Percentiles rank a stretch among this genome's conserved stretches.
These are phyloP conservation scores for Dichetophora obliterata DNA, from an alignment of 2,888 invertebrate genomes.

Conservation along the genomic window DNA sequence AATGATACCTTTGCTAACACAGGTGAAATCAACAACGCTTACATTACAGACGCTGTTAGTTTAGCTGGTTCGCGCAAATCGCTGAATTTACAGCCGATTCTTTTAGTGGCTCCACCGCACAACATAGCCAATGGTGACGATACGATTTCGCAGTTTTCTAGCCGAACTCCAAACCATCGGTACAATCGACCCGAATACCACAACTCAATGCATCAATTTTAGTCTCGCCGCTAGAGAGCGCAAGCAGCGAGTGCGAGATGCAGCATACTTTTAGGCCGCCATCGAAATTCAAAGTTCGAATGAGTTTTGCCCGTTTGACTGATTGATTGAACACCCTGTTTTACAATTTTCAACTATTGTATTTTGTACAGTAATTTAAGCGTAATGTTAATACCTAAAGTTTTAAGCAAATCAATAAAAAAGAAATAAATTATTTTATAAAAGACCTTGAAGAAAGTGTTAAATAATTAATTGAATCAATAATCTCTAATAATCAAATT, in stretches of 20 bases:
- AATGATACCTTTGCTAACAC: constrained; percentile 4
- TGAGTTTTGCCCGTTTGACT: constrained; percentile 2
- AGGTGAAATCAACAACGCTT: constrained; percentile 92
- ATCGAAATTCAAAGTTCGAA: not conserved
- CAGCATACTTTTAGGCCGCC: constrained; percentile 9
- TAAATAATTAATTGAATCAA: too few relatives aligned
- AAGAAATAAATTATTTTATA: constrained; percentile 15
- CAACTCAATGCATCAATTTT: constrained; percentile 74
- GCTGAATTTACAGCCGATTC: constrained; percentile 86
- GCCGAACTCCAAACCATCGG: constrained; percentile 76
- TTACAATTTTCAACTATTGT: constrained; percentile 6
- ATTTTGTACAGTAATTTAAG: constrained; percentile 49
- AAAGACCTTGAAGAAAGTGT: not conserved
- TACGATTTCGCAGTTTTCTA: constrained; percentile 85
- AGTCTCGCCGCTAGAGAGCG: not conserved
- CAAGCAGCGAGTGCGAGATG: not conserved
- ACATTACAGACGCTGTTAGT: constrained; percentile 87
- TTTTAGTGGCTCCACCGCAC: constrained; percentile 73
- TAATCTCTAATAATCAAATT: too few relatives aligned
- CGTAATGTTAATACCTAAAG: constrained; percentile 18
- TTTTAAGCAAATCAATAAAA: not conserved
- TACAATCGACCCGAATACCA: constrained; percentile 73
- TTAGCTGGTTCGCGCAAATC: constrained; percentile 89
- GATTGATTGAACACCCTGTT: not conserved
- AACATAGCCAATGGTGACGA: constrained; percentile 73